A percentile compares a stretch with the other conserved stretches of the same genome.
Conservation (phyloP, 2,113 vertebrate genomes). For the Sclerurus mexicanus region DNA sequence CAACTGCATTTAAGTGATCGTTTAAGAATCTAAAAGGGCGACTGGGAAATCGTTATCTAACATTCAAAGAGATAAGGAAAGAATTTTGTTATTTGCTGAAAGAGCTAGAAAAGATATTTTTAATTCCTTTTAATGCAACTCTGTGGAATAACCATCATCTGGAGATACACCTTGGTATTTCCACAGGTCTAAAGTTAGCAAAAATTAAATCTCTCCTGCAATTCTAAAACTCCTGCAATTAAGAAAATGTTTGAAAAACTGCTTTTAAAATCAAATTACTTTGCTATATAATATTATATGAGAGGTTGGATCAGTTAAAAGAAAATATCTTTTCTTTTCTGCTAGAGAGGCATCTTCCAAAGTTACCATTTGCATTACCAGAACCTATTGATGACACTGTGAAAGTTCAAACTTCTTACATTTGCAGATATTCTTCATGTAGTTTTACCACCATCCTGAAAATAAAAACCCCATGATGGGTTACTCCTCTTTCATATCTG, state of each 20-base stretch:
- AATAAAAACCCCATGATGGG: accelerated
- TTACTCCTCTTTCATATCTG: not conserved
- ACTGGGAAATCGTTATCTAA: not conserved
- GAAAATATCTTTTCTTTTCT: not conserved
- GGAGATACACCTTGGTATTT: not conserved
- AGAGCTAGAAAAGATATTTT: not conserved
- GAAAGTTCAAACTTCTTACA: not conserved
- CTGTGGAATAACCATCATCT: not conserved
- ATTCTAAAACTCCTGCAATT: not conserved
- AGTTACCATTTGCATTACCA: not conserved
- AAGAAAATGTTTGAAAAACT: not conserved
- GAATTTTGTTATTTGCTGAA: not conserved
- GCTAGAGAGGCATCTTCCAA: not conserved
- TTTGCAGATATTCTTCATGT: not conserved
- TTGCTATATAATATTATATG: not conserved
- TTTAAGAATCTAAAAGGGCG: not conserved
- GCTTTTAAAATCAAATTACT: not conserved
- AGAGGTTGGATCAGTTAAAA: not conserved
- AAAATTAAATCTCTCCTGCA: not conserved
- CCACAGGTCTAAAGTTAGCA: not conserved
- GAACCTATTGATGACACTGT: not conserved
- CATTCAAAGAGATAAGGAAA: not conserved
- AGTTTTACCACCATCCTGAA: not conserved
- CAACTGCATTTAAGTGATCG: not conserved
- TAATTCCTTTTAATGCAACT: not conserved